Conservation (phyloP, 2,888 invertebrate species). For the Boloria euphrosyne region DNA sequence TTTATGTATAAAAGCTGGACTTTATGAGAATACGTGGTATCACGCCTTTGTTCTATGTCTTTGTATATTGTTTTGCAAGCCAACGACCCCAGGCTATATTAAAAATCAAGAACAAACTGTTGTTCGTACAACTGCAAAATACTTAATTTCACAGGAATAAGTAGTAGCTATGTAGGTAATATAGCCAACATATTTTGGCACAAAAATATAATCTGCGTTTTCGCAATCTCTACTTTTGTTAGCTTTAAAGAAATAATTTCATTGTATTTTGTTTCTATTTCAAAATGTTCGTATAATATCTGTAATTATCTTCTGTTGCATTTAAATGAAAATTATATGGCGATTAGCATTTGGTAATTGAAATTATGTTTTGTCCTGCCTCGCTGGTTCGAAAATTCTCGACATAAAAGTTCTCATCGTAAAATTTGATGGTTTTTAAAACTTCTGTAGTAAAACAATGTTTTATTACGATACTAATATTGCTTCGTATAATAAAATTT, state of each 20-base stretch:
- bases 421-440: conserved; percentile 33
- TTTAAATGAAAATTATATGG: conserved; percentile 44
- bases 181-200: background rate
- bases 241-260: background rate
- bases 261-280: background rate
- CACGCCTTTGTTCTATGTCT: conserved; percentile 36
- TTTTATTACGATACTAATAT: conserved; percentile 30
- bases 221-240: background rate
- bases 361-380: conserved; percentile 40
- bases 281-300: conserved; percentile 29
- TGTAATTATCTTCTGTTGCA: conserved; percentile 32
- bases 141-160: conserved; percentile 24
- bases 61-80: conserved; percentile 36
- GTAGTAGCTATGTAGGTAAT: conserved; percentile 1
- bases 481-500: conserved; percentile 14
- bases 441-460: conserved; percentile 31
- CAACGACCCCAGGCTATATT: conserved; percentile 39
- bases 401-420: conserved; percentile 29
- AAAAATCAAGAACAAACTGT: conserved; percentile 37
- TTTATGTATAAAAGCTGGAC: conserved; percentile 38
- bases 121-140: conserved; percentile 20
- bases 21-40: conserved; percentile 38
- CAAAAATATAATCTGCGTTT: background rate
- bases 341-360: conserved; percentile 49
- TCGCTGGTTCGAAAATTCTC: conserved; percentile 33